Conservation (phyloP, 2,888 invertebrate genomes). For the Acleris holmiana region DNA sequence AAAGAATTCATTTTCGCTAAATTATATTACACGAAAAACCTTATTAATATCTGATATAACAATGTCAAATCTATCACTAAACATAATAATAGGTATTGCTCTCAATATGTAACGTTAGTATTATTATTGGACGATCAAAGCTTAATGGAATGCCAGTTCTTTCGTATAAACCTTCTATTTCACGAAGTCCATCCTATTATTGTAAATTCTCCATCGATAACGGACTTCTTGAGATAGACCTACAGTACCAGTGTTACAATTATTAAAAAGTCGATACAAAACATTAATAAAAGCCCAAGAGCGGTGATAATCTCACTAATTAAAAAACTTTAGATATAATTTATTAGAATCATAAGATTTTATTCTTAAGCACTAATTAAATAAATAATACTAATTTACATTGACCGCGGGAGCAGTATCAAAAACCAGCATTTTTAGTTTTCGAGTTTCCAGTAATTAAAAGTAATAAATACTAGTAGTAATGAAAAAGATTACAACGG, state of each 20-base stretch:
- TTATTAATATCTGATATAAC: constrained; percentile 34
- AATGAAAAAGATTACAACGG: no score
- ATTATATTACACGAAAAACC: constrained; percentile 33
- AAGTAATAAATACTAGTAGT: no score
- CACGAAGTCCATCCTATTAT: no score
- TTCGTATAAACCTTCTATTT: neutral
- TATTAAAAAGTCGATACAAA: constrained; percentile 45
- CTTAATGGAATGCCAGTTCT: constrained; percentile 51
- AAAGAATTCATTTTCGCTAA: constrained; percentile 21
- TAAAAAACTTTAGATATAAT: constrained; percentile 42
- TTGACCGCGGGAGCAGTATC: constrained; percentile 47
- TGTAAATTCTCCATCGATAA: no score
- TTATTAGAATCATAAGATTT: constrained; percentile 67
- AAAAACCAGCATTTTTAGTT: no score
- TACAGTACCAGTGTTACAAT: constrained; percentile 34
- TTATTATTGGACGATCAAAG: constrained; percentile 41
- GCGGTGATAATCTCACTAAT: constrained; percentile 68
- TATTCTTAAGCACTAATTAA: constrained; percentile 76
- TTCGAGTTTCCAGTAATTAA: no score
- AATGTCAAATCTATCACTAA: constrained; percentile 35
- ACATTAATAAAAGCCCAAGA: constrained; percentile 57
- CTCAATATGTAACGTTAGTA: constrained; percentile 26
- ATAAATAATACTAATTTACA: constrained; percentile 83
- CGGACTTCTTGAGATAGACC: no score
- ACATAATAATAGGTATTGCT: constrained; percentile 35